Evolutionary conservation across 2,888 invertebrate species (phyloP), one percentile per base, ranked within the genome.

Genomic region (Oxytorus armatus): DNA sequence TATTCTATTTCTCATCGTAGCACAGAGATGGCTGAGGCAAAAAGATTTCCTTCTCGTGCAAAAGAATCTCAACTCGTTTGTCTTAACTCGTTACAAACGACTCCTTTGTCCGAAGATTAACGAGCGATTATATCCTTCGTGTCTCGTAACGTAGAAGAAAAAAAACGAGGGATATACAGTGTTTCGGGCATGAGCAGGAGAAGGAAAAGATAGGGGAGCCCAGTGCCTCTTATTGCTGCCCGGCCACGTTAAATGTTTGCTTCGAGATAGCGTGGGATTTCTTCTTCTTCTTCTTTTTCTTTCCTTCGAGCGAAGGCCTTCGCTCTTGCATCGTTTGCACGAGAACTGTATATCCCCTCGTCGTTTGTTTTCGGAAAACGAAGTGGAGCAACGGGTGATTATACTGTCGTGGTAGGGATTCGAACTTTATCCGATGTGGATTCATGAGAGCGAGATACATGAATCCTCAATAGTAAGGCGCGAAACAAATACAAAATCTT

Each of bases 21-120:
- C 1, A 18, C 36, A 11, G 5, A 47, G 5, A 51, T 49, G n/a
- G 36, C 47, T 16, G 47, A 44, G 7, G 18, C 33, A 23, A 44
- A 49, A 8, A 44, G 49, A 59, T 70, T 66, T 79, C 33, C 59
- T 59, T 65, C 57, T n/a, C n/a, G n/a, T n/a, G 75, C 36, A 59
- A 70, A 70, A 47, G 78, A 78, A 78, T 74, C 68, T 47, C 36
- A 68, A 44, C 51, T 78, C 78, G 78, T 78, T 78, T 78, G 66
- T 68, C 73, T 78, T 68, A 68, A 78, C 78, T 68, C 73, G 36
- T 47, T 59, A 68, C 65, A 42, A 77, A 75, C 51, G 77, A 23
- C 33, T 78, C 80, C 78, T 75, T 78, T 75, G 61, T 78, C 49
- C 68, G 39, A 39, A 76, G 80, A 81, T 81, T 81, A 82, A 82